A percentile compares a stretch with the other conserved stretches of the same genome.
phyloP scores from a whole-genome alignment of 2,113 vertebrate species.

The Rana temporaria region DNA sequence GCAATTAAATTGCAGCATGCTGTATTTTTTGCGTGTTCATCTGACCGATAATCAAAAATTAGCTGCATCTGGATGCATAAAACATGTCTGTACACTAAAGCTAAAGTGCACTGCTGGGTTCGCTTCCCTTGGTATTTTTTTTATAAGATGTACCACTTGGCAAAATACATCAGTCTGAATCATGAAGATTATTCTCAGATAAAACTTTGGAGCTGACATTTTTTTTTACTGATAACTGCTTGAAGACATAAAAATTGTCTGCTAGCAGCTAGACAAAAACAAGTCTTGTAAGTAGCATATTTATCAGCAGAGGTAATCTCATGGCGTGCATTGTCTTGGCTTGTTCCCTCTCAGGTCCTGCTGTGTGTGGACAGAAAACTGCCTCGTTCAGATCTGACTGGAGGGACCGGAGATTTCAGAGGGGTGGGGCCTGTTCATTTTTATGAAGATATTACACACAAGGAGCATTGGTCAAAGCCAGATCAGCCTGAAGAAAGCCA shows the following conservation, averaged over 20 bases:
- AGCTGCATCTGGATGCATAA: no score
- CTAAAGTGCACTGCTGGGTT: no score
- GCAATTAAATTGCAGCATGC: no score
- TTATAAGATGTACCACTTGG: no score
- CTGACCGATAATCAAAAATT: no score
- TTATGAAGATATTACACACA: slow-evolving; percentile 5
- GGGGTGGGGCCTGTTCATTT: background rate
- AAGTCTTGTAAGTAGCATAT: background rate
- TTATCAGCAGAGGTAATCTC: slow-evolving; percentile 23
- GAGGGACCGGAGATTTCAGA: background rate
- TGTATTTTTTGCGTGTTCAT: no score
- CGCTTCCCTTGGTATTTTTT: no score
- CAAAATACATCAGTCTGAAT: no score
- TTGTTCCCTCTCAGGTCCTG: background rate
- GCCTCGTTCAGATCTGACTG: background rate
- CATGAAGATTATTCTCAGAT: no score
- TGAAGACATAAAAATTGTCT: background rate
- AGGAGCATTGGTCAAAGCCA: background rate
- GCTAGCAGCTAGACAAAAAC: slow-evolving; percentile 8
- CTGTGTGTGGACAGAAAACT: slow-evolving; percentile 20
- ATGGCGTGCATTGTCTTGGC: slow-evolving; percentile 7
- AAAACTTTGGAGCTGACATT: no score
- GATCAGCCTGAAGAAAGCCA: background rate
- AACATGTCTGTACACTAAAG: no score
- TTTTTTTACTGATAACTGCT: background rate